Evolutionary conservation across 2,797 vertebrate genomes (phyloP).

Genomic region (Crenichthys baileyi): DNA sequence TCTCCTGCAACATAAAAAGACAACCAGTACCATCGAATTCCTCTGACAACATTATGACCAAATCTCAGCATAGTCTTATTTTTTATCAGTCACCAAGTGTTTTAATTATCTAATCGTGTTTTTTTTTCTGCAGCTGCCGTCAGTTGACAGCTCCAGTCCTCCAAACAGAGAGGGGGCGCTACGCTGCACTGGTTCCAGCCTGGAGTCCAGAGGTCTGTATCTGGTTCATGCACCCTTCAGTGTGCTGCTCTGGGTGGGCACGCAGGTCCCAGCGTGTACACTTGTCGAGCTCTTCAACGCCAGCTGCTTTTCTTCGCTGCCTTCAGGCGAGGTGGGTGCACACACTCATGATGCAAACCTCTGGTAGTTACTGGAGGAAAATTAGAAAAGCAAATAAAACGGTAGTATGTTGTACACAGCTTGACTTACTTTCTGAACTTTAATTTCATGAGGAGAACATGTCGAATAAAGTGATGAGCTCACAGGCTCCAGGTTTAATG

Average conservation of each 20-base stretch:
- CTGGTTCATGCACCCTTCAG: conserved; percentile 76
- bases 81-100: not conserved
- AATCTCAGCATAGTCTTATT: no score
- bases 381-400: not conserved
- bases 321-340: conserved; percentile 79
- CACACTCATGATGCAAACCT: not conserved
- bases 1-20: not conserved
- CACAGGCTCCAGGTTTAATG: not conserved
- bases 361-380: not conserved
- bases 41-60: no score
- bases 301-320: conserved; percentile 75
- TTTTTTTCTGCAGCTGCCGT: conserved; percentile 52
- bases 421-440: not conserved
- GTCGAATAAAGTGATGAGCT: not conserved
- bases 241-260: conserved; percentile 83
- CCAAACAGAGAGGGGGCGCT: conserved; percentile 35
- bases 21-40: not conserved
- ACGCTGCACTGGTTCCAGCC: conserved; percentile 73
- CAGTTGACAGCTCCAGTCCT: conserved; percentile 5
- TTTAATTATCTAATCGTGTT: not conserved
- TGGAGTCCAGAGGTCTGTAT: conserved; percentile 74
- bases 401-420: not conserved
- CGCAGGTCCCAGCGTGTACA: conserved; percentile 57
- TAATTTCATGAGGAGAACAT: not conserved
- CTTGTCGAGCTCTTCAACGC: conserved; percentile 78